phyloP scores from a whole-genome alignment of 1,140 invertebrate species.

The Drosophila neocordata region DNA sequence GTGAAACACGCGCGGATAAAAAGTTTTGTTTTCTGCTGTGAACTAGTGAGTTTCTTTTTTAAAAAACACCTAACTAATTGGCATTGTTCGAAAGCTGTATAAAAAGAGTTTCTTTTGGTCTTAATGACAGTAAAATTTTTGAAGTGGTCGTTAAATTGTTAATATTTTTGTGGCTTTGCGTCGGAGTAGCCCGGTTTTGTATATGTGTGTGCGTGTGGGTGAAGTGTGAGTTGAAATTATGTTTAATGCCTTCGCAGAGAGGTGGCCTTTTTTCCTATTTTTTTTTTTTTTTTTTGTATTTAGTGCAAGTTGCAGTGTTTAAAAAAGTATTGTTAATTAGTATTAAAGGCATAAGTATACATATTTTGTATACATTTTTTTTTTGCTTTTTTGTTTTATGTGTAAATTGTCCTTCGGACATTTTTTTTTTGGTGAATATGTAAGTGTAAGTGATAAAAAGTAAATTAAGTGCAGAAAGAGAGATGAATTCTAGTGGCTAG shows the following conservation, averaged over 20 bases:
- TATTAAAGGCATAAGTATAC: too few relatives aligned
- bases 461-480: too few relatives aligned
- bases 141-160: neutral
- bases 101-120: neutral
- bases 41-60: neutral
- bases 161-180: neutral
- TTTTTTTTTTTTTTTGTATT: too few relatives aligned
- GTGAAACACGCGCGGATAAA: neutral
- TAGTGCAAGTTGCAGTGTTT: neutral
- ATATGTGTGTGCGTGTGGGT: neutral
- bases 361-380: too few relatives aligned
- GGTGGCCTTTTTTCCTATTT: neutral
- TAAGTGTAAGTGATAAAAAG: too few relatives aligned
- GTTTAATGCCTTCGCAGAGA: neutral
- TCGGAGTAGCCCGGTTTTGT: neutral
- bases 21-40: neutral
- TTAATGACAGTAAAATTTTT: neutral
- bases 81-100: neutral
- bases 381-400: too few relatives aligned
- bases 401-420: too few relatives aligned
- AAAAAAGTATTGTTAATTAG: neutral
- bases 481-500: too few relatives aligned
- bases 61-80: neutral
- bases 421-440: too few relatives aligned
- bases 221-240: neutral